Percentiles rank a stretch among this genome's conserved stretches.
Evolutionary conservation across 2,797 vertebrate genomes (phyloP).

Genomic region (Zalophus californianus): DNA sequence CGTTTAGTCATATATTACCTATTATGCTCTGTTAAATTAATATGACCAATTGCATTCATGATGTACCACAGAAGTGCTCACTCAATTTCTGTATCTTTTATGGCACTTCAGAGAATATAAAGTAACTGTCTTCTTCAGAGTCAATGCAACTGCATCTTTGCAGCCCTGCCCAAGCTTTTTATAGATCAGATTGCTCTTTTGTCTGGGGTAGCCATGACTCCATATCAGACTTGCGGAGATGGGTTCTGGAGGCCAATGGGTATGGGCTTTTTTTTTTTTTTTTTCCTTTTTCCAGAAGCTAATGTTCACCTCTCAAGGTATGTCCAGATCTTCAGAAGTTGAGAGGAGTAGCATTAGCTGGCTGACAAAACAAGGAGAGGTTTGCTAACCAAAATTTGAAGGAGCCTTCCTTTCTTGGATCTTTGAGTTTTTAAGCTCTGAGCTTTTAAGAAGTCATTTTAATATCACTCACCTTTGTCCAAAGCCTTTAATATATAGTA

Average conservation of each 20-base stretch:
- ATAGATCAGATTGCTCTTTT: not conserved
- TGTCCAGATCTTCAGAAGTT: not conserved
- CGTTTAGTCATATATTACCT: not conserved
- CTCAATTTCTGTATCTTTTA: not conserved
- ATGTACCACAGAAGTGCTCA: not conserved
- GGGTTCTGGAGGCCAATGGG: not conserved
- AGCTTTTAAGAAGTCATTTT: not conserved
- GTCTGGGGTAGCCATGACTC: not conserved
- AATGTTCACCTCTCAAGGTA: not conserved
- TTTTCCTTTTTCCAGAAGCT: not conserved
- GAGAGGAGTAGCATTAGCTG: not conserved
- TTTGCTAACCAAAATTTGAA: not conserved
- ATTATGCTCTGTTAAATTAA: not conserved
- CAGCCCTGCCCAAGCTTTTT: not conserved
- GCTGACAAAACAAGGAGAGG: not conserved
- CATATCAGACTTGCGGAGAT: too few species aligned
- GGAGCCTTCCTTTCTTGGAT: not conserved
- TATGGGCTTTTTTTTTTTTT: not conserved
- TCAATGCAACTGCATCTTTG: not conserved
- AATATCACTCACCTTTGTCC: too few species aligned
- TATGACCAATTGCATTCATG: not conserved
- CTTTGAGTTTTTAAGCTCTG: not conserved
- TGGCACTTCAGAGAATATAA: not conserved
- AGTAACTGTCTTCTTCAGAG: not conserved
- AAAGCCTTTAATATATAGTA: not conserved